Conservation (phyloP, 2,888 invertebrate species). For the Eupeodes luniger region DNA sequence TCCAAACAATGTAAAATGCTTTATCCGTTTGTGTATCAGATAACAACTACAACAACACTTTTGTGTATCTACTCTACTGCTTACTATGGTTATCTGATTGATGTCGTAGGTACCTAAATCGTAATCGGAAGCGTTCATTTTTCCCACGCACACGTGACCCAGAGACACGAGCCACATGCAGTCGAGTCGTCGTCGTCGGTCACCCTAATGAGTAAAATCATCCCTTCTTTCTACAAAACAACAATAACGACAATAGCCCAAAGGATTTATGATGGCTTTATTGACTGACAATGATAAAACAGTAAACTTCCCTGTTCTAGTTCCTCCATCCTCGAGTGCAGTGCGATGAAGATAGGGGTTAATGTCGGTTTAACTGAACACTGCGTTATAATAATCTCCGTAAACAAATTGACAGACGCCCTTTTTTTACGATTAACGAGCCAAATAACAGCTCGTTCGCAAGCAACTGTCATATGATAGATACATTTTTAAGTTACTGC, state of each 20-base stretch:
- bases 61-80: background rate
- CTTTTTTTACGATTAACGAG: constrained; percentile 60
- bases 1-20: constrained; percentile 50
- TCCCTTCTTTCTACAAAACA: constrained; percentile 43
- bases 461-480: constrained; percentile 6
- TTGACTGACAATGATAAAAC: constrained; percentile 17
- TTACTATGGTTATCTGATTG: constrained; percentile 52
- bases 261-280: constrained; percentile 50
- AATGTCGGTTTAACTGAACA: constrained; percentile 29
- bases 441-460: constrained; percentile 21
- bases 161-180: constrained; percentile 60
- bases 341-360: constrained; percentile 41
- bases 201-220: constrained; percentile 68
- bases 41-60: constrained; percentile 50
- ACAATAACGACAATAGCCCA: background rate
- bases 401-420: constrained; percentile 66
- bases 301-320: constrained; percentile 45
- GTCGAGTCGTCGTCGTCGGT: background rate
- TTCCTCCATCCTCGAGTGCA: background rate
- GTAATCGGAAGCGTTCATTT: constrained; percentile 63
- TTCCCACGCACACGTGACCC: constrained; percentile 74
- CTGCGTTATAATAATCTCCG: constrained; percentile 67
- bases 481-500: too few relatives aligned
- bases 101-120: constrained; percentile 15
- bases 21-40: constrained; percentile 55